Conservation (phyloP, 2,797 vertebrate species). For the Rachycentron canadum region DNA sequence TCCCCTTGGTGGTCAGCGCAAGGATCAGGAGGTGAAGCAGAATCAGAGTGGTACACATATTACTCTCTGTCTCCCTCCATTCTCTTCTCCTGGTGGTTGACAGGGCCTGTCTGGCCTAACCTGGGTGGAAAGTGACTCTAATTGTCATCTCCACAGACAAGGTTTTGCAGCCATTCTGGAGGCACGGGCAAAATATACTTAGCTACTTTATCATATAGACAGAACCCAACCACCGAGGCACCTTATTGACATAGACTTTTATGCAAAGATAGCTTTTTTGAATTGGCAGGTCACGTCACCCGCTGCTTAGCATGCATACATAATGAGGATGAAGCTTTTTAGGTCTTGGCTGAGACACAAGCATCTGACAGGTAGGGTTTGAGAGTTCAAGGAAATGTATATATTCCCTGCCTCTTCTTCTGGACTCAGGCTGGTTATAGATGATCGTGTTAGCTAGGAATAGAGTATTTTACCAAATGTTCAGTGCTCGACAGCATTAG, state of each 20-base stretch:
- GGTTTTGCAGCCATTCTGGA: slow-evolving; percentile 85
- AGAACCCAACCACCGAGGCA: slow-evolving; percentile 72
- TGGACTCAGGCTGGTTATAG: slow-evolving; percentile 63
- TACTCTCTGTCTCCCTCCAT: slow-evolving; percentile 86
- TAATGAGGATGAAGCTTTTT: slow-evolving; percentile 81
- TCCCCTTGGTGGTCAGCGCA: slow-evolving; percentile 82
- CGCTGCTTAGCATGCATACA: slow-evolving; percentile 85
- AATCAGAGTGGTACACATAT: slow-evolving; percentile 85
- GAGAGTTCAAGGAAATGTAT: slow-evolving; percentile 78
- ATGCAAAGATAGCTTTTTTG: slow-evolving; percentile 87
- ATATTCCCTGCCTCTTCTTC: slow-evolving; percentile 78
- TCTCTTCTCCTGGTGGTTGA: slow-evolving; percentile 82
- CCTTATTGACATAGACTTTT: slow-evolving; percentile 87
- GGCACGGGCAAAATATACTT: slow-evolving; percentile 86
- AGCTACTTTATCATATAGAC: slow-evolving; percentile 89
- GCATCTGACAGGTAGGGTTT: slow-evolving; percentile 84
- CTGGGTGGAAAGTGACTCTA: slow-evolving; percentile 89
- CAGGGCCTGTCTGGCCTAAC: slow-evolving; percentile 87
- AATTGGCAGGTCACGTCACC: slow-evolving; percentile 86
- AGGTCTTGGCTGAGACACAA: slow-evolving; percentile 80
- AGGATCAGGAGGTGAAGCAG: slow-evolving; percentile 84
- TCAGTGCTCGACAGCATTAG: slow-evolving; percentile 75
- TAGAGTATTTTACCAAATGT: slow-evolving; percentile 78
- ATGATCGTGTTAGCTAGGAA: slow-evolving; percentile 79
- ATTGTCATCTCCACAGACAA: slow-evolving; percentile 90